Base-by-base conservation (phyloP, 2,113 vertebrate genomes). In the Manacus vitellinus region DNA sequence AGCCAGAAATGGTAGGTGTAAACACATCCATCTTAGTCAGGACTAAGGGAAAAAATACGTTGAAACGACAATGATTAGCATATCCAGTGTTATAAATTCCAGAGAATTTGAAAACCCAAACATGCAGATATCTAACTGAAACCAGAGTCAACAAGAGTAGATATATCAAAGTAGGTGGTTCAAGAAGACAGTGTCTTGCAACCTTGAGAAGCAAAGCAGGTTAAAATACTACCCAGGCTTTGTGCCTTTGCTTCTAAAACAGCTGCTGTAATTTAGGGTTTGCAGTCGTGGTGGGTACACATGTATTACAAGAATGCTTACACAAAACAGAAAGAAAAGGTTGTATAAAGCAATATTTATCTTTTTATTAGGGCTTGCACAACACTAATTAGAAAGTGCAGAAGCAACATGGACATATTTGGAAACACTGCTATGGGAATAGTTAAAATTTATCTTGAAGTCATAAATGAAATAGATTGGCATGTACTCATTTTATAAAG, bases 391-490 rank as follows among this genome's bases (percentile, higher is more conserved):
- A 85, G 44, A 14, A 72, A 88, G 31, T 14, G 13, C 30, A 91
- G 71, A 82, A 81, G 61, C 21, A 83, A 70, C 17, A 44, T 5
- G 13, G 65, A 49, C 4, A 3, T 59, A 43, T 68, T 82, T 75
- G 56, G 70, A 93, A 91, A 89, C 10, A 63, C 13, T 91, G 31
- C 37, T 85, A 43, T 62, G 74, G 31, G 79, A 84, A 79, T 8
- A 66, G 84, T 89, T 96, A 85, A 94, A 87, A 85, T 75, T 85
- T 95, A 95, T 54, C 87, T 91, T 82, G 25, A 72, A 54, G 84
- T 65, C 49, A 82, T 95, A 94, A 93, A 83, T 21, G 33, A 93
- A 85, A 82, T 12, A 84, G 49, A 88, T 9, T 90, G 39, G 39
- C 14, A 56, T 58, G 77, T 85, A n/a, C 68, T 88, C 3, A 0